These are phyloP conservation scores for Tipula lateralis DNA, from an alignment of 2,888 invertebrate genomes.

Conservation along the genomic window DNA sequence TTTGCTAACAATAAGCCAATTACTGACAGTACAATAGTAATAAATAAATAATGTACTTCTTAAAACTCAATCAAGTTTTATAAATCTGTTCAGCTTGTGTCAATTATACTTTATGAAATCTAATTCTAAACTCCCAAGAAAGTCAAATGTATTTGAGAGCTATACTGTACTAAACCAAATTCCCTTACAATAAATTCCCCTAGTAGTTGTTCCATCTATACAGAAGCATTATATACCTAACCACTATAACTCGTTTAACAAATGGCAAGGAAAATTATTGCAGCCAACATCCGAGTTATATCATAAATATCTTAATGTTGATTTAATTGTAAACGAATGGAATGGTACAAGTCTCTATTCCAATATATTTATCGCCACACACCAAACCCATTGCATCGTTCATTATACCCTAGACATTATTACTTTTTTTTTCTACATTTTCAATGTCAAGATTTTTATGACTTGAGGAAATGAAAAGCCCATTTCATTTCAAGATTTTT, in stretches of 20 bases:
- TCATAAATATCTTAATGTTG: background rate
- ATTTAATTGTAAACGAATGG: background rate
- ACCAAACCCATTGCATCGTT: background rate
- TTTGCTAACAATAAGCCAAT: too few species aligned
- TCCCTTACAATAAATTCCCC: too few species aligned
- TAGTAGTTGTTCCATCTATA: too few species aligned
- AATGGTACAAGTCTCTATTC: background rate
- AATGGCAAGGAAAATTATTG: background rate
- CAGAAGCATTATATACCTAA: too few species aligned
- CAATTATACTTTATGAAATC: too few species aligned
- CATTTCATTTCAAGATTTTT: background rate
- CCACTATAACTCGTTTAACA: background rate
- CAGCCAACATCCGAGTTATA: background rate
- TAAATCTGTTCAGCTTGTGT: too few species aligned
- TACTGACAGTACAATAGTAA: too few species aligned
- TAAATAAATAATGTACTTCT: too few species aligned
- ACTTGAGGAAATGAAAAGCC: constrained; percentile 11
- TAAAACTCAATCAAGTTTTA: too few species aligned
- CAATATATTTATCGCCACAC: background rate
- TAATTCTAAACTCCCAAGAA: too few species aligned
- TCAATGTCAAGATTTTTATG: background rate
- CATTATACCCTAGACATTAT: background rate
- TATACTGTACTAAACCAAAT: too few species aligned
- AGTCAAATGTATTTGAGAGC: too few species aligned
- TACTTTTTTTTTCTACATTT: background rate